These are phyloP conservation scores for Lepidotrigona ventralis DNA, from an alignment of 1,140 invertebrate species.

Conservation along the genomic window DNA sequence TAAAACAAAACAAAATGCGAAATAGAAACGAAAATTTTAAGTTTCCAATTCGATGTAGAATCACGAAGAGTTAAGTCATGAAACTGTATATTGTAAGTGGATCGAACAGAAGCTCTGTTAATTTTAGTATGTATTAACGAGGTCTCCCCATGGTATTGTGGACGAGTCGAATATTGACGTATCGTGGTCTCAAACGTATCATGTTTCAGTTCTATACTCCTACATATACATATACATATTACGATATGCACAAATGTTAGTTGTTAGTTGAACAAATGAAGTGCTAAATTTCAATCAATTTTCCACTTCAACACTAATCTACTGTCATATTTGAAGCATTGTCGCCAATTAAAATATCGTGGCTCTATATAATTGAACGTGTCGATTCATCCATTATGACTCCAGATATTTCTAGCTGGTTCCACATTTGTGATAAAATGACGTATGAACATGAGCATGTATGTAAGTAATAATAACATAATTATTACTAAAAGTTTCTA, in stretches of 20 bases:
- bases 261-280: slow-evolving; percentile 6
- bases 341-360: slow-evolving; percentile 4
- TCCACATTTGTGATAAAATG: neutral
- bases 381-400: neutral
- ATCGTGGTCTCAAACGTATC: slow-evolving; percentile 6
- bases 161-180: slow-evolving; percentile 11
- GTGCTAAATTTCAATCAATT: slow-evolving; percentile 19
- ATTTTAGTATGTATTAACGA: neutral
- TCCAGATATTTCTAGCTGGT: neutral
- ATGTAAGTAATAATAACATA: neutral
- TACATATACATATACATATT: neutral
- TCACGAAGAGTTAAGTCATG: neutral
- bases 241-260: neutral
- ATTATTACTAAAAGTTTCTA: too few species aligned
- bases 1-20: too few species aligned
- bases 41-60: neutral
- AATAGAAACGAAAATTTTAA: too few species aligned
- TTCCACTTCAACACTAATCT: neutral
- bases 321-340: neutral
- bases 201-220: slow-evolving; percentile 10
- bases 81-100: neutral
- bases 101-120: neutral
- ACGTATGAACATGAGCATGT: neutral
- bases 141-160: neutral
- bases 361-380: neutral